These are phyloP conservation scores for Equus quagga DNA, from an alignment of 2,113 vertebrate species.

Conservation along the genomic window DNA sequence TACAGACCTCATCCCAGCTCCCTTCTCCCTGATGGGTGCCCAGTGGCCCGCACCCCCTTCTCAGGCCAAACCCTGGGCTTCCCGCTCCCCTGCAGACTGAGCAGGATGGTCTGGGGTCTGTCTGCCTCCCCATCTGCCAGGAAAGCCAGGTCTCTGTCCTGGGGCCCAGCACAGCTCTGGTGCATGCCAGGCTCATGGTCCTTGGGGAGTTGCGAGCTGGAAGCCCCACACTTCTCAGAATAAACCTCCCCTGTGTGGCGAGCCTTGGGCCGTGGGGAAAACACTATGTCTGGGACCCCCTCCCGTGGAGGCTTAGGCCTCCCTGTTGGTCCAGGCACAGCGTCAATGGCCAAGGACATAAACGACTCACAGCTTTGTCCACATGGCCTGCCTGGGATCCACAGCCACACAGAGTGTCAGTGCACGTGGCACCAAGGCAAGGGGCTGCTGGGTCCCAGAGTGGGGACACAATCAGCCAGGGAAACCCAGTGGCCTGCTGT, in stretches of 20 bases:
- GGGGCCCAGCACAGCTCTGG: background rate
- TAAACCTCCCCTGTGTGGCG: background rate
- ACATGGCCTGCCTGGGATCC: background rate
- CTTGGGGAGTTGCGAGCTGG: accelerated
- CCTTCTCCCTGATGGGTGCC: background rate
- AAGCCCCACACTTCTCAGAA: background rate
- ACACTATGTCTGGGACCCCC: background rate
- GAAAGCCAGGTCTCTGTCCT: background rate
- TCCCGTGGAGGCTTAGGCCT: background rate
- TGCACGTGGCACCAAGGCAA: background rate
- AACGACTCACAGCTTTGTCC: background rate
- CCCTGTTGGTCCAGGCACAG: background rate
- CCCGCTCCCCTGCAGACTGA: accelerated
- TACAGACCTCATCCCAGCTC: accelerated
- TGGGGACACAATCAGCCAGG: accelerated
- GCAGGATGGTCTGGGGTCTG: accelerated
- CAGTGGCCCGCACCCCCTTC: accelerated
- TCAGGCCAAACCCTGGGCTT: background rate
- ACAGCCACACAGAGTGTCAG: accelerated
- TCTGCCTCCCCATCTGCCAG: no score
- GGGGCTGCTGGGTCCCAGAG: no score
- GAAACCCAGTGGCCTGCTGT: background rate
- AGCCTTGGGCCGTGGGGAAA: background rate
- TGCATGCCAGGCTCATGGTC: accelerated
- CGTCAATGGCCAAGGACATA: background rate